Conservation (phyloP, 2,888 invertebrate genomes). For the Deladenus siricidicola region DNA sequence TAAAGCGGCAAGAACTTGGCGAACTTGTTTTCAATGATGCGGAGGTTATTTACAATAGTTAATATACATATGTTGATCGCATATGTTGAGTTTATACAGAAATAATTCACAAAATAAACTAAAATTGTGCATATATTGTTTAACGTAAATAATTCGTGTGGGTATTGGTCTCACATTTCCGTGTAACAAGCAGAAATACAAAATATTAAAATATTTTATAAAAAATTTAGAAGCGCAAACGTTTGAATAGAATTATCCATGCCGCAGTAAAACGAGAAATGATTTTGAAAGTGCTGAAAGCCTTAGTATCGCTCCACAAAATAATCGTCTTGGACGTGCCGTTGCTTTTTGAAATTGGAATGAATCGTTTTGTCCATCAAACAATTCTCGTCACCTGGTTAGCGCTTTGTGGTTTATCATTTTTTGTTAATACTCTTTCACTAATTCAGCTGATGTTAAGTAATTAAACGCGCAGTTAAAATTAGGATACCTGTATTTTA, state of each 20-base stretch:
- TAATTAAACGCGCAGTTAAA: neutral
- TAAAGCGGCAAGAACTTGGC: slow-evolving; percentile 41
- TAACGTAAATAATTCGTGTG: too few relatives aligned
- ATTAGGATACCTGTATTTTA: slow-evolving; percentile 29
- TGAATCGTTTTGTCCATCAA: slow-evolving; percentile 38
- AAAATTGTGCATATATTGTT: too few relatives aligned
- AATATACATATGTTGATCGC: too few relatives aligned
- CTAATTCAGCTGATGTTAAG: neutral
- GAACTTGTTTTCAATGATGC: slow-evolving; percentile 38
- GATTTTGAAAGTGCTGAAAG: slow-evolving; percentile 31
- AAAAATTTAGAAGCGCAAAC: slow-evolving; percentile 37
- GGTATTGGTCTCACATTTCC: neutral
- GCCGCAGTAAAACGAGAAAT: slow-evolving; percentile 42
- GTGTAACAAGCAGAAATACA: neutral
- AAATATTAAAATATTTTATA: neutral
- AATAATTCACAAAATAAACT: too few relatives aligned
- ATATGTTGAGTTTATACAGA: too few relatives aligned
- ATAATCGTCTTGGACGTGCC: slow-evolving; percentile 47
- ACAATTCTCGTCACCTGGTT: slow-evolving; percentile 46
- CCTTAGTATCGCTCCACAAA: slow-evolving; percentile 28
- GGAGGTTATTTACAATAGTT: slow-evolving; percentile 27
- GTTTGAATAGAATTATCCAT: slow-evolving; percentile 44
- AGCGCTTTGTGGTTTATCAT: neutral
- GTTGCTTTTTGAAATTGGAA: slow-evolving; percentile 41
- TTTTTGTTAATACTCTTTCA: neutral